phyloP scores from a whole-genome alignment of 2,888 invertebrate species.

The Philonicus albiceps region DNA sequence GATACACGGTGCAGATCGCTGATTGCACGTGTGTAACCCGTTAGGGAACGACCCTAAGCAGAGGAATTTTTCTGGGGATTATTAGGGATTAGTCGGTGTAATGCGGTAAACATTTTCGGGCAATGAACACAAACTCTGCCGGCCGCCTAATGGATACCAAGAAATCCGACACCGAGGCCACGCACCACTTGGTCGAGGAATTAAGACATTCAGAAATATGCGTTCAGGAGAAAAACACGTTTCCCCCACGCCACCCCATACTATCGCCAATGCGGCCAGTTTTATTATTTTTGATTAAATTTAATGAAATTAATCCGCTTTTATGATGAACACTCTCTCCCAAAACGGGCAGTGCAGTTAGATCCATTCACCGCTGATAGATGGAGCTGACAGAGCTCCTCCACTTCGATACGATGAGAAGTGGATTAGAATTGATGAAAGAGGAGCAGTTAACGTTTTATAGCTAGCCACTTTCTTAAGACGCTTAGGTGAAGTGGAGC shows the following conservation, averaged over 20 bases:
- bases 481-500: not conserved
- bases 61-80: not conserved
- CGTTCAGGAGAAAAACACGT: not conserved
- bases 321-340: not conserved
- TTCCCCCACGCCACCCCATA: not conserved
- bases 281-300: constrained; percentile 9
- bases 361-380: not conserved
- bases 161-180: not conserved
- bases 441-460: not conserved
- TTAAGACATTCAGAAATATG: not conserved
- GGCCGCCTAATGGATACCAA: not conserved
- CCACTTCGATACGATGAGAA: not conserved
- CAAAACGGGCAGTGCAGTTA: not conserved
- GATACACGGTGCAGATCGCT: not conserved
- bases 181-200: not conserved
- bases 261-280: not conserved
- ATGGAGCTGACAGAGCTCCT: not conserved
- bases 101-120: not conserved
- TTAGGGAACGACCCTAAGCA: not conserved
- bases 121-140: not conserved
- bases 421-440: not conserved
- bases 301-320: constrained; percentile 22
- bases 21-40: not conserved
- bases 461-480: not conserved
- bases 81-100: constrained; percentile 4